These are phyloP conservation scores for Dryadula phaetusa DNA, from an alignment of 2,888 invertebrate species.

Conservation along the genomic window DNA sequence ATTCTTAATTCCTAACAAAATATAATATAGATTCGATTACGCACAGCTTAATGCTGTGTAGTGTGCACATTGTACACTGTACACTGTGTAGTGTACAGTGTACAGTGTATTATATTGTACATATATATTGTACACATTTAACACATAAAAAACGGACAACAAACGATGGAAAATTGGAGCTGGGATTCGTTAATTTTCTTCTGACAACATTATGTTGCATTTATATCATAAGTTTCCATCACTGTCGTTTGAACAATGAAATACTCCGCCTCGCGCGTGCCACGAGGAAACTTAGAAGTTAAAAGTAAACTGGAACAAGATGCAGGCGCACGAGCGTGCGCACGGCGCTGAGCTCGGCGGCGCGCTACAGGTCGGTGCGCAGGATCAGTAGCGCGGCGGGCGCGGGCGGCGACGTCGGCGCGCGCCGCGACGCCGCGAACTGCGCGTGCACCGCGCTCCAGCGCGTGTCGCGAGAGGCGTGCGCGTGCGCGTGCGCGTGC, in stretches of 20 bases:
- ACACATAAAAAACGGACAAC: background rate
- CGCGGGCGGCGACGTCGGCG: constrained; percentile 54
- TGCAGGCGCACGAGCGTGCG: background rate
- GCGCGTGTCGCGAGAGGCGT: constrained; percentile 54
- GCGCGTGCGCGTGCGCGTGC: constrained; percentile 31
- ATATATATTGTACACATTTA: too few species aligned
- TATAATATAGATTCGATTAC: background rate
- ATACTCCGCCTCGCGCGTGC: background rate
- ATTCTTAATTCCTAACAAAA: background rate
- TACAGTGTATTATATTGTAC: too few species aligned
- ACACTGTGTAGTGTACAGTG: background rate
- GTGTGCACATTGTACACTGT: too few species aligned
- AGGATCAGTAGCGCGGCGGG: constrained; percentile 67
- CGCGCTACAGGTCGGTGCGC: constrained; percentile 61
- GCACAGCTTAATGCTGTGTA: background rate
- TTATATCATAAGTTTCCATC: background rate
- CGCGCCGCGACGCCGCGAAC: constrained; percentile 53
- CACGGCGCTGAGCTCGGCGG: background rate
- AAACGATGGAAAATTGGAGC: background rate
- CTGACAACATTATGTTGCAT: background rate
- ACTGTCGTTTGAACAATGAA: background rate
- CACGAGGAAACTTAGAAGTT: background rate
- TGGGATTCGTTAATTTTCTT: background rate
- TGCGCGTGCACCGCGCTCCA: constrained; percentile 75
- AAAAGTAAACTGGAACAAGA: background rate